A percentile compares a stretch with the other conserved stretches of the same genome.
These are phyloP conservation scores for Philotrypesis tridentata DNA, from an alignment of 1,140 invertebrate genomes.

Conservation along the genomic window DNA sequence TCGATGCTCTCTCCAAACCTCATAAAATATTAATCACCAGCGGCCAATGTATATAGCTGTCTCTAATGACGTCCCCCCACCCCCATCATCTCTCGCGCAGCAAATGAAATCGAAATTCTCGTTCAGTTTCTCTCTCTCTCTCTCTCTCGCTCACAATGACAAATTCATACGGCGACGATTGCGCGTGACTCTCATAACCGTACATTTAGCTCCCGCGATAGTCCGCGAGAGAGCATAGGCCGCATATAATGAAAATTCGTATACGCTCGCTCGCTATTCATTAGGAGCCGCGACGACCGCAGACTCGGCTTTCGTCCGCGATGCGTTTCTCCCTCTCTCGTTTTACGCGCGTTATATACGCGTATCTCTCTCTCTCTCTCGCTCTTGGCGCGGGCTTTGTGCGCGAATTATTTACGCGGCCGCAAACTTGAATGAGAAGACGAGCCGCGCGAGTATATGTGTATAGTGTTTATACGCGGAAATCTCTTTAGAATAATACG, in stretches of 20 bases:
- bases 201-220: not conserved
- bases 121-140: no score
- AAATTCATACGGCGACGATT: not conserved
- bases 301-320: not conserved
- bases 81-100: no score
- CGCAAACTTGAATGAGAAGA: not conserved
- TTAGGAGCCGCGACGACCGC: conserved; percentile 8
- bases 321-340: not conserved
- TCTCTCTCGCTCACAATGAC: not conserved
- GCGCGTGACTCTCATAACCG: not conserved
- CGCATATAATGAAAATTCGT: conserved; percentile 30
- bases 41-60: no score
- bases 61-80: not conserved
- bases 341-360: not conserved
- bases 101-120: conserved; percentile 7
- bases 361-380: no score
- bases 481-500: no score
- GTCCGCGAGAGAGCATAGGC: no score
- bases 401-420: conserved; percentile 8
- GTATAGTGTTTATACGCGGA: no score
- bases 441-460: not conserved
- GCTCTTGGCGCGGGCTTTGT: no score
- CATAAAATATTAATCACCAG: no score
- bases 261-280: not conserved
- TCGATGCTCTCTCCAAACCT: no score